Percentiles rank a stretch among this genome's conserved stretches.
phyloP scores from a whole-genome alignment of 2,797 vertebrate species.

The Helostoma temminkii region DNA sequence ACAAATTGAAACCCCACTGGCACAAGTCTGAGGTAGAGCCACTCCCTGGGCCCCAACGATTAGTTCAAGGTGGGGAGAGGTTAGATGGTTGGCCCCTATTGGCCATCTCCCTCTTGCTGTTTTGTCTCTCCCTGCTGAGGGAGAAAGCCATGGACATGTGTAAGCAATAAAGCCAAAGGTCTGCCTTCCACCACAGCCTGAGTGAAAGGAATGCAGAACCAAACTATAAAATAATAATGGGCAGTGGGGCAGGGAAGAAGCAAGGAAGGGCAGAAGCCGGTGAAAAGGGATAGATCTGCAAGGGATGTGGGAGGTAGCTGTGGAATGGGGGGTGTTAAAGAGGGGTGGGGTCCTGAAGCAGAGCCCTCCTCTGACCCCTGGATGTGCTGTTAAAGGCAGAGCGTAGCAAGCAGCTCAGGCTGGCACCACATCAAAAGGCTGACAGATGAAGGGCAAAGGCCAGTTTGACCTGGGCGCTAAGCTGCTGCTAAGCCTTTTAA shows the following conservation, averaged over 20 bases:
- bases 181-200: constrained; percentile 92
- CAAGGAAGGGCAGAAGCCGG: constrained; percentile 81
- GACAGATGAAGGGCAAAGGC: constrained; percentile 94
- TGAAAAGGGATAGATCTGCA: constrained; percentile 85
- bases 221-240: constrained; percentile 99
- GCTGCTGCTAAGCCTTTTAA: constrained; percentile 91
- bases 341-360: constrained; percentile 84
- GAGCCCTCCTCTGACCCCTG: constrained; percentile 86
- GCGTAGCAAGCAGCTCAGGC: constrained; percentile 84
- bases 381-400: constrained; percentile 84
- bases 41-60: constrained; percentile 90
- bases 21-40: constrained; percentile 87
- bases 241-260: constrained; percentile 85
- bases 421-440: constrained; percentile 96
- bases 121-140: constrained; percentile 97
- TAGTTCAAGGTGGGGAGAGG: constrained; percentile 99
- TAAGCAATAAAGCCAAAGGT: constrained; percentile 99
- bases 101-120: constrained; percentile 89
- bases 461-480: constrained; percentile 94
- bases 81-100: constrained; percentile 90
- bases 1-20: constrained; percentile 99
- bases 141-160: constrained; percentile 97
- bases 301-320: constrained; percentile 58
- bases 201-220: constrained; percentile 99
- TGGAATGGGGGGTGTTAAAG: constrained; percentile 62